These are phyloP conservation scores for Pangasius macronema DNA, from an alignment of 2,797 vertebrate genomes.

Conservation along the genomic window DNA sequence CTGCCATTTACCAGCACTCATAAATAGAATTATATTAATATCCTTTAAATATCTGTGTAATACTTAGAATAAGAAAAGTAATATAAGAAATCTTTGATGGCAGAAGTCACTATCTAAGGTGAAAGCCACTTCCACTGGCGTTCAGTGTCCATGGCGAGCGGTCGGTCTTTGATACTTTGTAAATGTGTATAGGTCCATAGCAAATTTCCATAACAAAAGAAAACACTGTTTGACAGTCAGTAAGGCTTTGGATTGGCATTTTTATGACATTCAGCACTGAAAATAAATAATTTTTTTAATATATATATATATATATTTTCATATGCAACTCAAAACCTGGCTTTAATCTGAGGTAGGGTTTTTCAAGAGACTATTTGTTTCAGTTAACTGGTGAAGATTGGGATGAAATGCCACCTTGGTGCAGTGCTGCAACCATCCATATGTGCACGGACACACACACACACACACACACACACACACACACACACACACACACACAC, in stretches of 20 bases:
- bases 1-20: constrained; percentile 40
- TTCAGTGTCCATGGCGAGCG: constrained; percentile 67
- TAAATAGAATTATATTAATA: constrained; percentile 61
- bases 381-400: constrained; percentile 61
- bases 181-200: constrained; percentile 72
- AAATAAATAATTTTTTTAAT: constrained; percentile 75
- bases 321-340: constrained; percentile 68
- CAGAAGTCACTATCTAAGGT: constrained; percentile 53
- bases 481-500: constrained; percentile 58
- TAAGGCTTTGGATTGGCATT: constrained; percentile 83
- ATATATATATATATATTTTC: constrained; percentile 34
- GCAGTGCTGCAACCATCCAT: constrained; percentile 61
- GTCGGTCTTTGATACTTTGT: constrained; percentile 70
- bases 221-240: constrained; percentile 65
- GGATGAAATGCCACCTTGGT: constrained; percentile 70
- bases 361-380: constrained; percentile 53
- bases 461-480: constrained; percentile 60
- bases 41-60: constrained; percentile 56
- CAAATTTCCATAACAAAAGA: constrained; percentile 62
- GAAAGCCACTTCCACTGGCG: constrained; percentile 62
- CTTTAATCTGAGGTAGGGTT: constrained; percentile 63
- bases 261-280: constrained; percentile 77
- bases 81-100: constrained; percentile 67
- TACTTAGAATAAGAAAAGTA: constrained; percentile 54
- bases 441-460: constrained; percentile 57